Conservation (phyloP, 2,113 vertebrate species). For the Pungitius pungitius region DNA sequence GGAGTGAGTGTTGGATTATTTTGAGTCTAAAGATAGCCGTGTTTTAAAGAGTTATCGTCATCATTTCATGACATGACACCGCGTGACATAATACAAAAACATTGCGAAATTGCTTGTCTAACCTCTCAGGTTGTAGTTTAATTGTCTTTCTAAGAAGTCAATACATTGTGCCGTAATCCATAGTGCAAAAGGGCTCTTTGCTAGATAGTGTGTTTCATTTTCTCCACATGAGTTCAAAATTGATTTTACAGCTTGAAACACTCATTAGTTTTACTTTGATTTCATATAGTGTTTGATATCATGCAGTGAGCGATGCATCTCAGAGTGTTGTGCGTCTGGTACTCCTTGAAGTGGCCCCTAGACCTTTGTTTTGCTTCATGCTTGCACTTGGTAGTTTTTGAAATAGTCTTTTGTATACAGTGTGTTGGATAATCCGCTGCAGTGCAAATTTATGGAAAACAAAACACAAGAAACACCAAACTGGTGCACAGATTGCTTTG, state of each 20-base stretch:
- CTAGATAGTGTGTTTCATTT: conserved; percentile 30
- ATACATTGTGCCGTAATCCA: conserved; percentile 35
- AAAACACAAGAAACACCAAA: not conserved
- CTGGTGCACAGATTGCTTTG: not conserved
- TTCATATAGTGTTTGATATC: not conserved
- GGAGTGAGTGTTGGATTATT: not conserved
- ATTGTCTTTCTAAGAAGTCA: conserved; percentile 2
- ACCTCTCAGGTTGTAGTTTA: not conserved
- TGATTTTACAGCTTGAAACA: not conserved
- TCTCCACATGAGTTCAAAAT: not conserved
- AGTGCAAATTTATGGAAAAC: not conserved
- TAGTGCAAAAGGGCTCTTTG: conserved; percentile 40
- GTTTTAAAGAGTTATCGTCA: not conserved
- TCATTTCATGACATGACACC: not conserved
- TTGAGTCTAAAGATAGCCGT: not conserved
- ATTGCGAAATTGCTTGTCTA: not conserved
- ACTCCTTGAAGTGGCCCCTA: not conserved
- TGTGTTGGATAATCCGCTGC: not conserved
- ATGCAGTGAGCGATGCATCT: not conserved
- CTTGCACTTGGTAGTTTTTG: not conserved
- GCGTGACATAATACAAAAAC: not conserved
- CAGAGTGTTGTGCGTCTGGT: not conserved
- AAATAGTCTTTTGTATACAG: not conserved
- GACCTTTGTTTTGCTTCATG: not conserved
- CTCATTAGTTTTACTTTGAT: not conserved